Base-by-base conservation (phyloP, 2,797 vertebrate species). In the Rhabdomys pumilio region DNA sequence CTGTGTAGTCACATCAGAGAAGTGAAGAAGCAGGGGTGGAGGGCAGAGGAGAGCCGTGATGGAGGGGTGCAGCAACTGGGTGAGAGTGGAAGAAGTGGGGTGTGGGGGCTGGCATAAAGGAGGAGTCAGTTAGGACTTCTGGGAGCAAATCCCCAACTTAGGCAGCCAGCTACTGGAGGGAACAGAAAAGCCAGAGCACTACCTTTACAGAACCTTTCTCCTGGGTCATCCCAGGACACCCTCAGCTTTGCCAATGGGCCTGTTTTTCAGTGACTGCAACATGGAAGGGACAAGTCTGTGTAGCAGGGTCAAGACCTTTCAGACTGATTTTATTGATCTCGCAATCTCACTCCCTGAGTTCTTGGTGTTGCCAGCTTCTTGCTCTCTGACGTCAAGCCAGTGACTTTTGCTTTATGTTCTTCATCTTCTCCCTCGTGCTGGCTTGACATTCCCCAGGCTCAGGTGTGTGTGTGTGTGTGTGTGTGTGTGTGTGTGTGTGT, bases 1-100 rank as follows among this genome's bases (percentile, higher is more conserved):
- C 57, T 34, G 65, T 73, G 24, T 17, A 50, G 34, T 50, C 19
- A 31, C 55, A 50, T 65, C 19, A 17, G 69, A 76, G 63, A 90
- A 47, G 26, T 57, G 55, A 34, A n/a, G 55, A 26, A 1, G 19
- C 13, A 75, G 12, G 0, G 26, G 31, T 10, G 50, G 13, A 75
- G 41, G 41, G 5, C 2, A 34, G 19, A 7, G 0, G 17, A 50
- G 34, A 72, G 7, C 14, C 31, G 38, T 14, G 47, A 14, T 12
- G 19, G 63, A 65, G 12, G n/a, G 12, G 3, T 1, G 61, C 13
- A 24, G 31, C 15, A 6, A 47, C 3, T n/a, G 11, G 1, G 1
- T 15, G 22, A 47, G 6, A 44, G 15, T 4, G 17, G 61, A 17
- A 34, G n/a, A 69, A 9, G 6, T 34, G 14, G 2, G n/a, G 31